Base-by-base conservation (phyloP, 2,113 vertebrate genomes). In the Dascyllus trimaculatus region DNA sequence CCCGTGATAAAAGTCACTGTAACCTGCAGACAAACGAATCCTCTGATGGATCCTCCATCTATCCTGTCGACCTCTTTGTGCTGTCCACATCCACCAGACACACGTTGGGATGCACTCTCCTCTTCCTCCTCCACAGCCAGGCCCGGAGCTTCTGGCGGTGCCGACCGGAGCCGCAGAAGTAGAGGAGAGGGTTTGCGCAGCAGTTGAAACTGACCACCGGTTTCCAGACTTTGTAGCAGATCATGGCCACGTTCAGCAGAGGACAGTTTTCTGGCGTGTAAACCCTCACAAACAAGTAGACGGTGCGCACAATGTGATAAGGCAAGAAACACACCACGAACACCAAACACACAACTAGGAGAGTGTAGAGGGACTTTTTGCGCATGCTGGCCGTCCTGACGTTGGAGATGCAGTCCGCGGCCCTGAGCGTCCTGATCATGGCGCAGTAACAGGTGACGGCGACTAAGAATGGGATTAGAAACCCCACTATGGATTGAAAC, bases 301-400 rank as follows among this genome's bases (percentile, higher is more conserved):
- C 62, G 1, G 60, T 85, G 38, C 71, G 79, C 0, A 80, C 62
- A 2, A 91, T 1, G 29, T 92, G 91, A 74, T 91, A 95, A 2
- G 93, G 93, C 52, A 87, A 69, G 1, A 93, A 94, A 48, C 92
- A 93, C 48, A 91, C 19, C 0, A 87, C 17, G 2, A 94, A 94
- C 72, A 94, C 52, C 40, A 90, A 5, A 0, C 71, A 86, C 38
- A 90, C 71, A 0, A 84, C 35, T 29, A 90, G 4, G 9, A 92
- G 68, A 24, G 86, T 92, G 60, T 8, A 22, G 15, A 91, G 45
- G 2, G 87, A 92, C 82, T 92, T 94, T 56, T 66, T 86, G 43
- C 60, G 78, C 69, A 53, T 40, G 0, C 45, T 62, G 8, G 22
- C 0, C 0, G 24, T 46, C 4, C 87, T 58, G 0, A 18, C 3